These are phyloP conservation scores for Bombus soroeensis DNA, from an alignment of 1,140 invertebrate species.

Conservation along the genomic window DNA sequence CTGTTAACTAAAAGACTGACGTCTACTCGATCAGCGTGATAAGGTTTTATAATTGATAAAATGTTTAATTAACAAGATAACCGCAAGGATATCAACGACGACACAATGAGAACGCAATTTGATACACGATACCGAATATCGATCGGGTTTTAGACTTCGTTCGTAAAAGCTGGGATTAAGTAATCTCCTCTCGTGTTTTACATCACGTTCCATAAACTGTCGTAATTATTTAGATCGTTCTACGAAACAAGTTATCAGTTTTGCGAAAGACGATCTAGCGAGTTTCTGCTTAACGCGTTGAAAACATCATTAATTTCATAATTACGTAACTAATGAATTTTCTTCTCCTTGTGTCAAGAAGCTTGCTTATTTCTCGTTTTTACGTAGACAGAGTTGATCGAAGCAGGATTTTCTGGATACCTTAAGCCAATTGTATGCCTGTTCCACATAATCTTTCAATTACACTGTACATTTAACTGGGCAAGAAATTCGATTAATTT, in stretches of 20 bases:
- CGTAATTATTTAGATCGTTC: neutral
- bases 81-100: constrained; percentile 1
- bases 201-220: constrained; percentile 12
- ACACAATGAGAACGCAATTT: constrained; percentile 2
- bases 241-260: neutral
- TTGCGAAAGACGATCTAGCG: neutral
- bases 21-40: neutral
- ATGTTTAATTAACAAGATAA: constrained; percentile 4
- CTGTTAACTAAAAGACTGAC: neutral
- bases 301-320: neutral
- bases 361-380: neutral
- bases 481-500: constrained; percentile 16
- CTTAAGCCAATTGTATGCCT: neutral
- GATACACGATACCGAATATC: constrained; percentile 28
- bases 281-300: neutral
- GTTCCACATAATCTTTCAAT: neutral
- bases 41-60: constrained; percentile 4
- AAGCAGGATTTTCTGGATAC: neutral
- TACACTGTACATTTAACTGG: neutral
- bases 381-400: neutral
- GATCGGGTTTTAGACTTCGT: constrained; percentile 21
- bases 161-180: constrained; percentile 10
- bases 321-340: neutral
- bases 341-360: neutral
- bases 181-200: constrained; percentile 3